Percentiles rank a stretch among this genome's conserved stretches.
phyloP scores from a whole-genome alignment of 2,797 vertebrate species.

The Decapterus maruadsi region DNA sequence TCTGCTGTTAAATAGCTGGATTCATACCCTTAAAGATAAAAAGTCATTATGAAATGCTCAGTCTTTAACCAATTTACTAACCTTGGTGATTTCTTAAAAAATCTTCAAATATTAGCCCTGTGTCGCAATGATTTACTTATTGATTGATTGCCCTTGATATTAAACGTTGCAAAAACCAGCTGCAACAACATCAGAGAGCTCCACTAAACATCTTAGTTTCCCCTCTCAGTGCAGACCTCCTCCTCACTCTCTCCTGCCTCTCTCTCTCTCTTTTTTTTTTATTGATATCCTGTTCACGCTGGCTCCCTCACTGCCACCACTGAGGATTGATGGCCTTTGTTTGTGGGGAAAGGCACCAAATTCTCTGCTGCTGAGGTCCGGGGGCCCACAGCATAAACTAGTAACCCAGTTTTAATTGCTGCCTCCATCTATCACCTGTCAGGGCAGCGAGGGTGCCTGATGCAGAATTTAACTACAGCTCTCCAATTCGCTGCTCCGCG shows the following conservation, averaged over 20 bases:
- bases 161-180: neutral
- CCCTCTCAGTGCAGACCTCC: slow-evolving; percentile 27
- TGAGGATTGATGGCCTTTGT: slow-evolving; percentile 84
- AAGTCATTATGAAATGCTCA: neutral
- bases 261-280: slow-evolving; percentile 42
- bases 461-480: slow-evolving; percentile 71
- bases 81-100: neutral
- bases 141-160: neutral
- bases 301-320: slow-evolving; percentile 63
- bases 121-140: neutral
- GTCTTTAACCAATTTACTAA: neutral
- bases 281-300: slow-evolving; percentile 73
- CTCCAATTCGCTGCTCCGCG: slow-evolving; percentile 49
- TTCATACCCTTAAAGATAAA: neutral
- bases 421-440: slow-evolving; percentile 84
- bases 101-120: neutral
- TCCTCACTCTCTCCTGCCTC: slow-evolving; percentile 46
- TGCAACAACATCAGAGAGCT: slow-evolving; percentile 18
- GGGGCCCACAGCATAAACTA: slow-evolving; percentile 81
- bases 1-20: neutral
- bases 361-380: slow-evolving; percentile 74
- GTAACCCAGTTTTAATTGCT: slow-evolving; percentile 89
- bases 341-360: slow-evolving; percentile 77
- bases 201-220: slow-evolving; percentile 30
- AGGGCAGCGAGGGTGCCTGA: slow-evolving; percentile 67